Base-by-base conservation (phyloP, 2,797 vertebrate genomes). In the Xenops minutus region DNA sequence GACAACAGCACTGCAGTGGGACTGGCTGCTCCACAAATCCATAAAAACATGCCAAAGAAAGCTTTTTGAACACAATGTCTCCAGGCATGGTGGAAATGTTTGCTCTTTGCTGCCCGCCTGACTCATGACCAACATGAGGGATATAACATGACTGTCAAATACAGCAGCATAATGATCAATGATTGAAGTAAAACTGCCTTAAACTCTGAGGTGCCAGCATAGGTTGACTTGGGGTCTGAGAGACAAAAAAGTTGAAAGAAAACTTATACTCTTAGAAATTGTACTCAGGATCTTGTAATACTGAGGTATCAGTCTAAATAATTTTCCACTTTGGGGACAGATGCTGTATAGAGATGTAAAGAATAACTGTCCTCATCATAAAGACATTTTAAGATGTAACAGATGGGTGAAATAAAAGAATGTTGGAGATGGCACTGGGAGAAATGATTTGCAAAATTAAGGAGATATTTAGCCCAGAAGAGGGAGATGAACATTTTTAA, bases 11-110 rank as follows among this genome's bases (percentile, higher is more conserved):
- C 56, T 72, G 72, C 61, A 17, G 51, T n/a, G 72, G 58, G 58
- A 94, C 63, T 82, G 77, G 6, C 68, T 85, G 64, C 37, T 93
- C 88, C 58, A 82, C 54, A 85, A 51, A 92, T 88, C 89, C 74
- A 48, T 80, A 74, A 51, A 85, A 85, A 64, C 54, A 72, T 37
- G 44, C 22, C 62, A 85, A 77, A 54, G 30, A 68, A 59, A 80
- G 61, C 24, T 85, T 68, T 90, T n/a, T 61, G 75, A 87, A 80
- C 14, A 1, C 20, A 4, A 1, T 77, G 41, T 87, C 75, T 92
- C 41, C 72, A 92, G 54, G 61, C 75, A 41, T 51, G 37, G 56
- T 36, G 49, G 36, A 54, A 88, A 39, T 85, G 26, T 88, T 96
- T 87, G 20, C 6, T 77, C 51, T 29, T 37, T 55, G 68, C 84